Base-by-base conservation (phyloP, 2,888 invertebrate species). In the Nebria salina region DNA sequence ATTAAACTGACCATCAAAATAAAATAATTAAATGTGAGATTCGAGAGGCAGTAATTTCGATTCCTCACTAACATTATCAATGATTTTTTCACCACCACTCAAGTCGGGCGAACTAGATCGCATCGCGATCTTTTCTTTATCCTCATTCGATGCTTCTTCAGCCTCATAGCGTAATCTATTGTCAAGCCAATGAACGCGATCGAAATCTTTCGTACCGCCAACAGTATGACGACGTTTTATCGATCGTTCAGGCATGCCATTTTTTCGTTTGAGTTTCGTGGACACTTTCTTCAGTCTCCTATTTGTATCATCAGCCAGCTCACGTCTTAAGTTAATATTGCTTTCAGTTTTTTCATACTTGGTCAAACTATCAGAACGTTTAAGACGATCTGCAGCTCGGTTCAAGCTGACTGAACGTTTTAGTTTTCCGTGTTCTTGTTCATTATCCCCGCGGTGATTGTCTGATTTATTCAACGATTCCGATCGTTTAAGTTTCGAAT, bases 181-280 rank as follows among this genome's bases (percentile, higher is more conserved):
- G 83, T 92, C 91, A 79, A 90, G 85, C 91, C 91, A 91, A 72
- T 91, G 91, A 25, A 93, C 90, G 83, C 93, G 92, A 84, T 93
- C 93, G 25, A 93, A 95, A 89, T 97, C 97, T 89, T 96, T 96
- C n/a, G 96, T 95, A 78, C 97, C 97, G 83, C 97, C 97, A 8
- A 97, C 97, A 0, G 97, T 97, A 90, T 97, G 97, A 42, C 97
- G 91, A 70, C 97, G 92, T 89, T 96, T 96, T 86, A 96, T 95
- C 83, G 95, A 95, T 84, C 94, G 90, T 88, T 94, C 94, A n/a
- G 93, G 94, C 93, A 93, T 93, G 82, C 94, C 94, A 88, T 94
- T 94, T 89, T 94, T 94, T 84, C 94, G 90, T 88, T 95, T 94
- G 82, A 94, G 89, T 87, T 94, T 94, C 77, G 92, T 91, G 84